Evolutionary conservation across 2,888 invertebrate species (phyloP), one percentile per base, ranked within the genome.

Genomic region (Troides aeacus): DNA sequence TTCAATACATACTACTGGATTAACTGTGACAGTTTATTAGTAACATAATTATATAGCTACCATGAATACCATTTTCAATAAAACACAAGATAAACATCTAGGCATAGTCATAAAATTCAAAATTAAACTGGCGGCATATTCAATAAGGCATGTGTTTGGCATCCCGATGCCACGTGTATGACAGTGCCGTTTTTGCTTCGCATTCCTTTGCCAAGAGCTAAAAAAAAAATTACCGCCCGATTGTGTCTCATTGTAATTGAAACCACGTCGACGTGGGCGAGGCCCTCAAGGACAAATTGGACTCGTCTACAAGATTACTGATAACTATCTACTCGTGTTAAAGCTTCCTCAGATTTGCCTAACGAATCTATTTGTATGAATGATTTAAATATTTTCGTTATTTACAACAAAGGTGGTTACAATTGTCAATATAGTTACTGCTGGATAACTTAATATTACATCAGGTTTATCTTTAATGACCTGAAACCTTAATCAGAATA

Each of bases 171-270:
- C 83, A 86, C 84, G 83, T 84, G 86, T 82, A 77, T 39, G 74
- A 30, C 76, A 76, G 73, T 61, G 66, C 64, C 65, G 66, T 83
- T 86, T 85, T 87, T 86, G 80, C 75, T 63, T 68, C 74, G 73
- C 78, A 86, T 86, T 85, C 86, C 82, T 75, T 77, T 61, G 73
- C 74, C 78, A 79, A 80, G 78, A 77, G 76, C 71, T 42, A 71
- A 76, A 78, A 80, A 80, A 79, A 81, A 79, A 78, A 62, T 72
- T 75, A 75, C 73, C 72, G 77, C 73, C 74, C 73, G 74, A 79
- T 79, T 77, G 63, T 71, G 77, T 77, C 78, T 77, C 79, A 83
- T 84, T 83, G 81, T 83, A 77, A 84, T 79, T 74, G 76, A 76
- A 76, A 79, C 74, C 81, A 81, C 81, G 81, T 81, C 66, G 60